phyloP scores from a whole-genome alignment of 2,888 invertebrate genomes.

The Lysandra bellargus region DNA sequence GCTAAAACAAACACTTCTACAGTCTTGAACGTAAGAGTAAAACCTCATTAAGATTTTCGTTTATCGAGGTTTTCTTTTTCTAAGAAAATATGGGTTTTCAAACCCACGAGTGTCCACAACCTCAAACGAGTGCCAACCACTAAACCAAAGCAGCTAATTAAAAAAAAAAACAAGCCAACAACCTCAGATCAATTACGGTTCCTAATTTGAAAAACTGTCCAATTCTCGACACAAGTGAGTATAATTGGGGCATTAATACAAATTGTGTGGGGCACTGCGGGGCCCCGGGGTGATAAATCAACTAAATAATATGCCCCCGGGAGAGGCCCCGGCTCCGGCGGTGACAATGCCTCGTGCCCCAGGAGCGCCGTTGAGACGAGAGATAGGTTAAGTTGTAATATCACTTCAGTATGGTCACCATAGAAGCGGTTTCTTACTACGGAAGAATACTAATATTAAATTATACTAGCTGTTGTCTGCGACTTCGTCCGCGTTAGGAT shows the following conservation, averaged over 20 bases:
- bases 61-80: too few relatives aligned
- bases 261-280: slow-evolving; percentile 27
- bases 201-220: slow-evolving; percentile 36
- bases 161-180: not conserved
- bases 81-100: too few relatives aligned
- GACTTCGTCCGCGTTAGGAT: too few relatives aligned
- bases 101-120: too few relatives aligned
- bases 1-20: too few relatives aligned
- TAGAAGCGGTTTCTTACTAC: too few relatives aligned
- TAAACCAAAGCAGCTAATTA: not conserved
- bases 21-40: too few relatives aligned
- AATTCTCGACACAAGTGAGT: slow-evolving; percentile 21
- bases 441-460: too few relatives aligned
- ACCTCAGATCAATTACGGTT: slow-evolving; percentile 29
- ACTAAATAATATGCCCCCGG: slow-evolving; percentile 61
- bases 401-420: not conserved
- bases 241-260: slow-evolving; percentile 30
- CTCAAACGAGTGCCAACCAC: too few relatives aligned
- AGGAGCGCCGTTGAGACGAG: not conserved
- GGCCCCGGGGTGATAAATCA: slow-evolving; percentile 62
- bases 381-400: not conserved
- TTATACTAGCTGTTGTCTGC: too few relatives aligned
- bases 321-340: slow-evolving; percentile 61
- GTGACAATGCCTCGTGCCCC: slow-evolving; percentile 8
- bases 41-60: too few relatives aligned